Percentiles rank a stretch among this genome's conserved stretches.
Evolutionary conservation across 2,797 vertebrate genomes (phyloP).

Genomic region (Lindbergichthys nudifrons): DNA sequence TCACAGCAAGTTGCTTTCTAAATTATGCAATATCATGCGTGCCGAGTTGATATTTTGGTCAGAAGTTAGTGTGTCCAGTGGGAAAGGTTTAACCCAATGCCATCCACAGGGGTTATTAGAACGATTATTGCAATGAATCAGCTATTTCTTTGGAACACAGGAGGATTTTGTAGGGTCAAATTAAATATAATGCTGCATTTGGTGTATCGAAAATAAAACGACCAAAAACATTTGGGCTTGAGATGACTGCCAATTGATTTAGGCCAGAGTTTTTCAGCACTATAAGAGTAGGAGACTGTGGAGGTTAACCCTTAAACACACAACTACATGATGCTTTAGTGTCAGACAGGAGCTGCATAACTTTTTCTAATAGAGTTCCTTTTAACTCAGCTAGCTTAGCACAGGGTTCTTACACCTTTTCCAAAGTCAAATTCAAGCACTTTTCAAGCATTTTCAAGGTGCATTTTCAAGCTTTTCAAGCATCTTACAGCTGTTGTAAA

Average conservation of each 20-base stretch:
- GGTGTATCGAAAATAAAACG: neutral
- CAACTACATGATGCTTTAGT: neutral
- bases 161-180: neutral
- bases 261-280: neutral
- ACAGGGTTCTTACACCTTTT: no score
- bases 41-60: slow-evolving; percentile 15
- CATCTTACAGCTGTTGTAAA: no score
- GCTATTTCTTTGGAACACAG: neutral
- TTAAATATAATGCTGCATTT: neutral
- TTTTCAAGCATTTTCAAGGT: no score
- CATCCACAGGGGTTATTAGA: neutral
- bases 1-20: slow-evolving; percentile 6
- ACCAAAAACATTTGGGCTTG: no score
- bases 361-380: neutral
- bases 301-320: neutral
- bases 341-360: neutral
- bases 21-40: neutral
- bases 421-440: no score
- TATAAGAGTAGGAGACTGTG: slow-evolving; percentile 9
- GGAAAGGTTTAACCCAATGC: neutral
- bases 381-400: neutral
- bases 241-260: no score
- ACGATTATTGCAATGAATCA: neutral
- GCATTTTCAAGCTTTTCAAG: no score
- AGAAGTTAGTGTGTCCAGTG: neutral